A percentile compares a stretch with the other conserved stretches of the same genome.
Evolutionary conservation across 2,797 vertebrate species (phyloP).

Genomic region (Pangasius macronema): DNA sequence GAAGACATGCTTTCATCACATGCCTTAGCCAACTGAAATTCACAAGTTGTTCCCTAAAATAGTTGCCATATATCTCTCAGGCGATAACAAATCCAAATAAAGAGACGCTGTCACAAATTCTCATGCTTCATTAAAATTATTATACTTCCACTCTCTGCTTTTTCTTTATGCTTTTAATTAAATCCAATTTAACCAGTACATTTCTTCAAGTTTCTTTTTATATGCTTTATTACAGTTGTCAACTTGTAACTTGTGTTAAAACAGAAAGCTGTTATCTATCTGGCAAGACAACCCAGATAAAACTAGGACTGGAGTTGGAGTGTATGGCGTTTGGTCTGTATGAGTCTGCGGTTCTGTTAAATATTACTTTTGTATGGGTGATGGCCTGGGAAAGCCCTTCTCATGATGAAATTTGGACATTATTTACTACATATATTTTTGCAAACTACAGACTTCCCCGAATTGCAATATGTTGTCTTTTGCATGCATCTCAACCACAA

Average conservation of each 20-base stretch:
- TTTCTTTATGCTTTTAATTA: not conserved
- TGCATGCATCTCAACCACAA: not conserved
- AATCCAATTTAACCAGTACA: not conserved
- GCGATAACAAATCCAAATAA: not conserved
- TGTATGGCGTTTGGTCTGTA: not conserved
- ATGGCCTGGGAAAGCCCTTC: not conserved
- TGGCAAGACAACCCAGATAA: not conserved
- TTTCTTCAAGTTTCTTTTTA: not conserved
- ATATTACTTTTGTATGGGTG: not conserved
- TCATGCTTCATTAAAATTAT: not conserved
- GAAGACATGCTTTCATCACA: constrained; percentile 1
- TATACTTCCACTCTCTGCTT: no score
- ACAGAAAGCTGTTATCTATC: not conserved
- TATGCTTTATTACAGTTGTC: not conserved
- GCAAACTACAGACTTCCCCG: not conserved
- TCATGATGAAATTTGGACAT: not conserved
- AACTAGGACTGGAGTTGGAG: not conserved
- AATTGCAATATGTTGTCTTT: not conserved
- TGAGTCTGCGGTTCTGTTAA: not conserved
- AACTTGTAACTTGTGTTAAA: not conserved
- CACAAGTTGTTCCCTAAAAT: not conserved
- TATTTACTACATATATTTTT: not conserved
- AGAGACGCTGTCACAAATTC: not conserved
- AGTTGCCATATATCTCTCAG: not conserved
- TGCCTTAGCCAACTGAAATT: not conserved